phyloP scores from a whole-genome alignment of 1,140 invertebrate species.

The Hormaphis cornu region DNA sequence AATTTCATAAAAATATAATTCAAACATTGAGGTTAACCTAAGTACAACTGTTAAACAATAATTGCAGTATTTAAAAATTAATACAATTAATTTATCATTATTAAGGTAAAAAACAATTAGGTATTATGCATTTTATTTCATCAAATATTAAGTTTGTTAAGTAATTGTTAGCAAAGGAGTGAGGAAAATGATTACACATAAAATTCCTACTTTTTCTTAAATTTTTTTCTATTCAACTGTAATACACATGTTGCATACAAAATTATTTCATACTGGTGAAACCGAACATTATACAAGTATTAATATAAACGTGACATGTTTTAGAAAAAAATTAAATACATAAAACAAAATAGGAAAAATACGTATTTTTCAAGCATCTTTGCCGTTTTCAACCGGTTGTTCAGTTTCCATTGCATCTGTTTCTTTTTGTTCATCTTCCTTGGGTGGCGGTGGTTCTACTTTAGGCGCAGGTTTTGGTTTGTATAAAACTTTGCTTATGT shows the following conservation, averaged over 20 bases:
- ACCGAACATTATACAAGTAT: slow-evolving; percentile 4
- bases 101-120: not conserved
- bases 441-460: slow-evolving; percentile 9
- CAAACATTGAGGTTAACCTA: not conserved
- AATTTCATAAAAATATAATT: not conserved
- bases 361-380: slow-evolving; percentile 2
- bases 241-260: slow-evolving; percentile 10
- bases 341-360: slow-evolving; percentile 18
- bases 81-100: slow-evolving; percentile 1
- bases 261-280: slow-evolving; percentile 8
- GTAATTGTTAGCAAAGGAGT: slow-evolving; percentile 22
- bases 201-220: slow-evolving; percentile 7
- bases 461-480: slow-evolving; percentile 70
- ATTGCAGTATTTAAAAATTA: not conserved
- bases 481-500: slow-evolving; percentile 64
- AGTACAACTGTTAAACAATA: not conserved
- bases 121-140: not conserved
- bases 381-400: slow-evolving; percentile 13
- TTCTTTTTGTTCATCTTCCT: slow-evolving; percentile 17
- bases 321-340: slow-evolving; percentile 16
- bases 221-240: slow-evolving; percentile 4
- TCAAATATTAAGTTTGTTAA: not conserved
- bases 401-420: slow-evolving; percentile 24
- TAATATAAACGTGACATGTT: slow-evolving; percentile 21
- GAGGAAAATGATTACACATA: slow-evolving; percentile 3